phyloP scores from a whole-genome alignment of 2,888 invertebrate genomes.

The Mellilla xanthometata region DNA sequence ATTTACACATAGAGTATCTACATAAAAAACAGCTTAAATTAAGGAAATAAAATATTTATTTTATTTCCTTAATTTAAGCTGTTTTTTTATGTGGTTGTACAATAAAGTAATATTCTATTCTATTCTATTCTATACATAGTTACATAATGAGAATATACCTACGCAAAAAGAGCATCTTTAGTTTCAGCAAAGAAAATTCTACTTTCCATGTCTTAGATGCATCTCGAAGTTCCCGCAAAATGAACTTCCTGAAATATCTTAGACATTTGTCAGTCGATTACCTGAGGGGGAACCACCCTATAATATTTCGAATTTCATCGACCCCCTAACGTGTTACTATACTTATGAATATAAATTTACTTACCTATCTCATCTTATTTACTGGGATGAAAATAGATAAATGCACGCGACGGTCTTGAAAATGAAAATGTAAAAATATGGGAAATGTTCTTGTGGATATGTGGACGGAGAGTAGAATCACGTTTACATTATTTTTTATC shows the following conservation, averaged over 20 bases:
- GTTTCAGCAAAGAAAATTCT: no score
- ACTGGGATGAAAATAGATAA: conserved; percentile 34
- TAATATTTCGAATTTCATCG: conserved; percentile 67
- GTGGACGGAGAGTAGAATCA: neutral
- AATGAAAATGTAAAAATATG: conserved; percentile 22
- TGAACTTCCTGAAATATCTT: conserved; percentile 78
- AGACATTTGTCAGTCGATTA: conserved; percentile 82
- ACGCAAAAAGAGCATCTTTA: no score
- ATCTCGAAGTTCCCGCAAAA: conserved; percentile 57
- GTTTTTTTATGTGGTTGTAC: no score
- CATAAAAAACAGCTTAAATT: no score
- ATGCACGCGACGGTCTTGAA: conserved; percentile 23
- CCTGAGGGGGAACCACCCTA: conserved; percentile 66
- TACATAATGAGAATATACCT: no score
- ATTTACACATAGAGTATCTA: no score
- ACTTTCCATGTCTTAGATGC: conserved; percentile 16
- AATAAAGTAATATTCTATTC: no score
- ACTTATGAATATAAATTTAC: conserved; percentile 74
- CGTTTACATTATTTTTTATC: neutral
- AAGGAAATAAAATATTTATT: no score
- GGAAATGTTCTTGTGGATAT: conserved; percentile 3
- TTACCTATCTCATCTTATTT: conserved; percentile 54
- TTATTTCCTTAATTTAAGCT: no score
- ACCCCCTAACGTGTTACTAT: conserved; percentile 59
- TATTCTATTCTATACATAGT: no score